phyloP scores from a whole-genome alignment of 2,888 invertebrate species.

The Acronicta aceris region DNA sequence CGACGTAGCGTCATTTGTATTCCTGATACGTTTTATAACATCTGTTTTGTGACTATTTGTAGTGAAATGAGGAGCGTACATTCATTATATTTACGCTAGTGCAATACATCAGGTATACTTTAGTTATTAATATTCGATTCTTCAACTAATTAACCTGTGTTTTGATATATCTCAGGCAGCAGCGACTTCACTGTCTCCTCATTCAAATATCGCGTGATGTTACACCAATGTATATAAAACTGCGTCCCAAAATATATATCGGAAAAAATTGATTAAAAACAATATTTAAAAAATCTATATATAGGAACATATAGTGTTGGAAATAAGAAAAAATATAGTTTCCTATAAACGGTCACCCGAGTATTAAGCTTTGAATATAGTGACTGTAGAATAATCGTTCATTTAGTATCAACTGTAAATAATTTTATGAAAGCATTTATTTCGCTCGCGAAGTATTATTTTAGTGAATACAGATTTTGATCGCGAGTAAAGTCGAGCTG shows the following conservation, averaged over 20 bases:
- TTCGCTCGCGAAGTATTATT: not conserved
- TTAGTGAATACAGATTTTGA: constrained; percentile 4
- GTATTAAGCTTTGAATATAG: constrained; percentile 58
- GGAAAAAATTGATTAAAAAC: constrained; percentile 60
- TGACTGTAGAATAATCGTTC: constrained; percentile 42
- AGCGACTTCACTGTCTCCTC: constrained; percentile 23
- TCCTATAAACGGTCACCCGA: constrained; percentile 61
- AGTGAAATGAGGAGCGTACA: constrained; percentile 26
- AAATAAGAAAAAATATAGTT: constrained; percentile 55
- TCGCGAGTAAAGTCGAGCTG: constrained; percentile 17
- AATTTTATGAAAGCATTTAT: not conserved
- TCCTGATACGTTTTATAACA: constrained; percentile 23
- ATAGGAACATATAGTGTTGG: constrained; percentile 67
- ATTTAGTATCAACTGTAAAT: constrained; percentile 27
- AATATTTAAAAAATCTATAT: constrained; percentile 59
- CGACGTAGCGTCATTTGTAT: constrained; percentile 23
- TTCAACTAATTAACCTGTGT: constrained; percentile 1
- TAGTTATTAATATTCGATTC: constrained; percentile 8
- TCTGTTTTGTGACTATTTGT: constrained; percentile 53
- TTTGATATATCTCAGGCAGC: constrained; percentile 4
- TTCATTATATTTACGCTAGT: constrained; percentile 8
- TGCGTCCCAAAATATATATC: constrained; percentile 63
- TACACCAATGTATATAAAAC: constrained; percentile 54
- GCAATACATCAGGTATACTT: constrained; percentile 6
- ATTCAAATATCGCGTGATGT: constrained; percentile 49